A percentile compares a stretch with the other conserved stretches of the same genome.
Evolutionary conservation across 64 coral and sea anemone genomes (phyloP).

Genomic region (Pocillopora damicornis): DNA sequence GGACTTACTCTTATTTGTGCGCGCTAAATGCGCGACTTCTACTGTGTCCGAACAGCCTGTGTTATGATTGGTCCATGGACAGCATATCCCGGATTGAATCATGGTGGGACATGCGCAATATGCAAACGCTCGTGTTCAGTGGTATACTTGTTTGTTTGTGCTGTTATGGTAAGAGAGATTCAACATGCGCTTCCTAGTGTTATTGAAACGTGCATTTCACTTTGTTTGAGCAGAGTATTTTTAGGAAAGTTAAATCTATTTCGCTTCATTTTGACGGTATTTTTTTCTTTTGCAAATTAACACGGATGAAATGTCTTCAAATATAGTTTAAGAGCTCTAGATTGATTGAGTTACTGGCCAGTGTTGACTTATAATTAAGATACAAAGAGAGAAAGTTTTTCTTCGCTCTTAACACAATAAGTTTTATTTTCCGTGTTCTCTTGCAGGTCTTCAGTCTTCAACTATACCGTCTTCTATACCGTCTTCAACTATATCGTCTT

Average conservation of each 20-base stretch:
- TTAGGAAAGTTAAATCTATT: not conserved
- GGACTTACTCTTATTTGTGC: constrained; percentile 70
- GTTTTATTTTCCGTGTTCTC: not conserved
- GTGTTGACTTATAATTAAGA: too few relatives aligned
- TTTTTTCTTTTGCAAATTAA: not conserved
- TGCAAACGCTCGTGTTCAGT: constrained; percentile 14
- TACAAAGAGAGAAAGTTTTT: too few relatives aligned
- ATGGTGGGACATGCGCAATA: constrained; percentile 56
- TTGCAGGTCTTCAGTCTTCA: constrained; percentile 10
- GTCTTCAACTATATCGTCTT: too few relatives aligned
- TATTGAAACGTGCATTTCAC: not conserved
- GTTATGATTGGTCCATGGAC: constrained; percentile 98
- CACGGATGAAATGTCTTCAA: too few relatives aligned
- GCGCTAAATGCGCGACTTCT: constrained; percentile 72
- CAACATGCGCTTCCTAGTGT: not conserved
- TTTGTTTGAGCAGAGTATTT: not conserved
- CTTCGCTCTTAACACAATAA: too few relatives aligned
- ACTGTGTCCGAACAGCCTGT: constrained; percentile 65
- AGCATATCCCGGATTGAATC: constrained; percentile 75
- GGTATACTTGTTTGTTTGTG: constrained; percentile 3
- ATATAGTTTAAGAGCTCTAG: too few relatives aligned
- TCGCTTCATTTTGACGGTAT: not conserved
- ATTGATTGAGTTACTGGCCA: too few relatives aligned
- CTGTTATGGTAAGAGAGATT: constrained; percentile 46
- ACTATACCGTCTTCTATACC: not conserved